Conservation (phyloP, 2,113 vertebrate species). For the Albula glossodonta region DNA sequence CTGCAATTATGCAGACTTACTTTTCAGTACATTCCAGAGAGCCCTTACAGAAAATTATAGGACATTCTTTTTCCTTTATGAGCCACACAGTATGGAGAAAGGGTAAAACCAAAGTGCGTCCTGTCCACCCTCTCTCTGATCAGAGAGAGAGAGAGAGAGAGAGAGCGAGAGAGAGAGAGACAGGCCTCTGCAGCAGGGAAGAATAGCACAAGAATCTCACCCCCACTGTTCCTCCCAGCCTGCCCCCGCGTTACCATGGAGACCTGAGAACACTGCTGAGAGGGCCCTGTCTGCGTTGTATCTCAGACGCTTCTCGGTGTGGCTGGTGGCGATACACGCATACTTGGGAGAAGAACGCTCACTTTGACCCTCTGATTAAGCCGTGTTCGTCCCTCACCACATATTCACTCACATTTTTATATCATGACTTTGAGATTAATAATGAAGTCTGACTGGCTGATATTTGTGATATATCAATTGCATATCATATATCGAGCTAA, state of each 20-base stretch:
- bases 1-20: no score
- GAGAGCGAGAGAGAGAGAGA: no score
- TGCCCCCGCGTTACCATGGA: slow-evolving; percentile 23
- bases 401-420: no score
- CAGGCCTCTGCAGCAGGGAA: not conserved
- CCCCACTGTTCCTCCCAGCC: not conserved
- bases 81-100: not conserved
- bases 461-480: no score
- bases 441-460: not conserved
- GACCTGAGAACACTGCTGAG: not conserved
- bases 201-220: not conserved
- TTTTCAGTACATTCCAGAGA: not conserved
- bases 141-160: not conserved
- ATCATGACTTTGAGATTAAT: not conserved
- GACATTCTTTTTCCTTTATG: not conserved
- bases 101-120: not conserved
- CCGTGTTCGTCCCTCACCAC: not conserved
- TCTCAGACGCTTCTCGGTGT: not conserved
- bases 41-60: no score
- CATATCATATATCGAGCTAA: no score
- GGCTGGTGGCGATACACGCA: not conserved
- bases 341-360: not conserved
- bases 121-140: not conserved
- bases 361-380: not conserved
- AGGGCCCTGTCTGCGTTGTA: not conserved